These are phyloP conservation scores for Uromys caudimaculatus DNA, from an alignment of 2,797 vertebrate species.

Conservation along the genomic window DNA sequence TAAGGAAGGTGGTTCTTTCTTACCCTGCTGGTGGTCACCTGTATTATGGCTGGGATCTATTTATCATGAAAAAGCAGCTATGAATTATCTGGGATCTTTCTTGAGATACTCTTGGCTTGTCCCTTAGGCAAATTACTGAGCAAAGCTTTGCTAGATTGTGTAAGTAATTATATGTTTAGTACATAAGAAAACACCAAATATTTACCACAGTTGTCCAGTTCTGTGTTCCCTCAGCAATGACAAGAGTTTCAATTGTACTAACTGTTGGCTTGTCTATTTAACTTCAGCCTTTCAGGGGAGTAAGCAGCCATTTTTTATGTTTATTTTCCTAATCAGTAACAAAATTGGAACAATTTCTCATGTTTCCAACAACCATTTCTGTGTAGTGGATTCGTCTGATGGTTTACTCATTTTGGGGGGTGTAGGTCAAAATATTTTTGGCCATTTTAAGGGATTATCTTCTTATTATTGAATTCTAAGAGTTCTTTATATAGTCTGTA, in stretches of 20 bases:
- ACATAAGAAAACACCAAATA: background rate
- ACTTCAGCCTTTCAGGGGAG: background rate
- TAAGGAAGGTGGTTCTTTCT: background rate
- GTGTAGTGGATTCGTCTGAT: background rate
- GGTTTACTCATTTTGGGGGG: background rate
- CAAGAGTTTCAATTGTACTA: background rate
- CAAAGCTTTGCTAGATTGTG: background rate
- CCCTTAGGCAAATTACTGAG: background rate
- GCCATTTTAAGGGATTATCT: background rate
- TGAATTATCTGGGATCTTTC: background rate
- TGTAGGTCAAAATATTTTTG: background rate
- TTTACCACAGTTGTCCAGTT: background rate
- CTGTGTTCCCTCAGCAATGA: background rate
- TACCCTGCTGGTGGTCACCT: background rate
- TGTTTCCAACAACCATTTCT: background rate
- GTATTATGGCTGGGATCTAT: background rate
- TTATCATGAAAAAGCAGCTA: background rate
- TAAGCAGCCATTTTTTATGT: background rate
- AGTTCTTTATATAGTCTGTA: background rate
- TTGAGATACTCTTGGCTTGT: background rate
- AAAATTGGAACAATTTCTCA: background rate
- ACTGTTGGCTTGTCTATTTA: background rate
- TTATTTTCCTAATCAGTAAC: background rate
- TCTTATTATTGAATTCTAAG: background rate
- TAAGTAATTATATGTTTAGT: background rate